Base-by-base conservation (phyloP, 2,113 vertebrate genomes). In the western clawed frog (Xenopus tropicalis) region DNA sequence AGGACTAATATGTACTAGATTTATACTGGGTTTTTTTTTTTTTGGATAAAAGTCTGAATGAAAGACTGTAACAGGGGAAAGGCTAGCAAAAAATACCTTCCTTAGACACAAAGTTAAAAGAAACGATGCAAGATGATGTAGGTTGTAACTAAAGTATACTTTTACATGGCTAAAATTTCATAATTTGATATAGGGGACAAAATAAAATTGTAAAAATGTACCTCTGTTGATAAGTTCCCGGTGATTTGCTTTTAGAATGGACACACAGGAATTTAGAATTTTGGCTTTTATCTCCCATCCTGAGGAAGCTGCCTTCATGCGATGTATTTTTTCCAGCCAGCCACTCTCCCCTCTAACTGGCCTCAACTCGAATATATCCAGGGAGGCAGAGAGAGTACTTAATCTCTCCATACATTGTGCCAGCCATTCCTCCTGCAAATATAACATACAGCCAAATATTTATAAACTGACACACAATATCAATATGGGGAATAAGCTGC, bases 211-310 rank as follows among this genome's bases (percentile, higher is more conserved):
- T n/a, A 44, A 13, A 44, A 44, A 21, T 42, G 80, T 88, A 99
- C 97, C 95, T 22, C 90, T 84, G 64, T 77, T 84, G 54, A 92
- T 81, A 56, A 91, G 89, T 80, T 96, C 92, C 64, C 94, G 78
- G 73, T 92, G 84, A 84, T 91, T 98, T 17, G 95, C 95, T 81
- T 90, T 88, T 74, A 93, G 85, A 65, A 98, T 79, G 3, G 96
- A 84, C 22, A 92, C 92, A 86, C 89, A 93, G 70, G 91, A 90
- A 77, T 91, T 87, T 16, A 99, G 85, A 51, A 98, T 80, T 3
- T 83, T 90, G 82, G 90, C 90, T 80, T 96, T 98, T 44, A 91
- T 78, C 48, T 89, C 88, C 80, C 88, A 85, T 12, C 89, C 89
- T 11, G 84, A 85, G 10, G 90, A 89, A 44, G 87, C 87, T 1